Evolutionary conservation across 2,113 vertebrate genomes (phyloP).

Genomic region (Proterorhinus semilunaris): DNA sequence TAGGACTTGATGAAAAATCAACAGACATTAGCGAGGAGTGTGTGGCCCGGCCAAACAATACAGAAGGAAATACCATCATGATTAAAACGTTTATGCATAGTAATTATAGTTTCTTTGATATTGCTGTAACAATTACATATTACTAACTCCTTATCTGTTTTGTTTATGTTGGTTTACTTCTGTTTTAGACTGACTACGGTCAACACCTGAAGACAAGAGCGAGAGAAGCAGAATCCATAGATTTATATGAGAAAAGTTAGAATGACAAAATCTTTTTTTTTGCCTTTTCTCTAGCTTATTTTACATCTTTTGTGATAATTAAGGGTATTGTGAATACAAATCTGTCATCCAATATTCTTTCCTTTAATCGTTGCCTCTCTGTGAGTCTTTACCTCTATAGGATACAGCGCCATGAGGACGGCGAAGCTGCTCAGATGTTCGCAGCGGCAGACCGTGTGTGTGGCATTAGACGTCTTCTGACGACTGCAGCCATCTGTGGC

Average conservation of each 20-base stretch:
- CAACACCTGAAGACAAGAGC: not conserved
- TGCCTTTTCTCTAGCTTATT: too few relatives aligned
- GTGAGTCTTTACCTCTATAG: constrained; percentile 72
- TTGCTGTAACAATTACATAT: not conserved
- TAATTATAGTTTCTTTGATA: not conserved
- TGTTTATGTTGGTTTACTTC: not conserved
- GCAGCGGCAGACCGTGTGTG: constrained; percentile 75
- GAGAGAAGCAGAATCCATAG: too few relatives aligned
- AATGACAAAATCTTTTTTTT: not conserved
- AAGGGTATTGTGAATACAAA: not conserved
- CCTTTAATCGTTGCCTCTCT: not conserved
- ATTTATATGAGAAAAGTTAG: not conserved
- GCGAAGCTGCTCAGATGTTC: constrained; percentile 88
- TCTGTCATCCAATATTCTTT: not conserved
- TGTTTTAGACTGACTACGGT: not conserved
- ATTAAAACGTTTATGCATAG: not conserved
- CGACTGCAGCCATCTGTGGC: constrained; percentile 71
- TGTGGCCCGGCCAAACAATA: not conserved
- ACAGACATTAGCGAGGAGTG: not conserved
- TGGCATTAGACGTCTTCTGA: constrained; percentile 36
- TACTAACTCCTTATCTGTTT: too few relatives aligned
- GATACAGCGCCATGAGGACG: constrained; percentile 83
- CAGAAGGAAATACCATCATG: not conserved
- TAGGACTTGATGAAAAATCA: not conserved
- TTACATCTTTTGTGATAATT: not conserved